Base-by-base conservation (phyloP, 2,797 vertebrate species). In the Helostoma temminkii region DNA sequence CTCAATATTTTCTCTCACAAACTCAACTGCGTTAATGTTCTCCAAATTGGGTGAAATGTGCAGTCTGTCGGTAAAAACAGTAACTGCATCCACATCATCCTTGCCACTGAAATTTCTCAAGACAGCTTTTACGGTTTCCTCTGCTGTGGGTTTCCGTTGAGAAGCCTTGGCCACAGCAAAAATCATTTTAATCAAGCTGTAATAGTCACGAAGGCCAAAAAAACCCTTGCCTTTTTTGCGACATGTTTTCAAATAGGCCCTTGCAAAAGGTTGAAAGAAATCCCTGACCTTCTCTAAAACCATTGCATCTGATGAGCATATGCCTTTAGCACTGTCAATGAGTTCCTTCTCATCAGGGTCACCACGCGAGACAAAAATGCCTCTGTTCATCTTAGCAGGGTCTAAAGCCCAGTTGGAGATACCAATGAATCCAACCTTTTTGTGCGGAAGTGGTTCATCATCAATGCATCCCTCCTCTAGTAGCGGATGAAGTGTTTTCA, bases 331-430 rank as follows among this genome's bases (percentile, higher is more conserved):
- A 0, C 95, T 99, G 71, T 95, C 92, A 0, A 96, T 88, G 30
- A 99, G 95, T 80, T 99, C 97, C 18, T 68, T 90, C 74, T 80
- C 24, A 73, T 91, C 94, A 62, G 96, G 98, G 74, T 96, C 95
- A 19, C 96, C 95, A 0, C 97, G 96, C 0, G 97, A 97, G 56
- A 99, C 97, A 76, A 98, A 98, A 62, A 99, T 96, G 18, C 98
- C 98, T 76, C 98, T 90, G 89, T 99, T 99, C 97, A 99, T 99
- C 72, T 99, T 99, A 79, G 98, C 98, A 1, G 98, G 98, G 81
- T 99, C 98, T 72, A 99, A 90, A 2, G 98, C 96, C 98, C 98
- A 99, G 87, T 99, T 99, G 58, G 98, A 99, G 75, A 99, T 99
- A 1, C 98, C 98, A 0, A 99, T 90, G 60, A 99, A 99, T 72